A percentile compares a stretch with the other conserved stretches of the same genome.
These are phyloP conservation scores for Lacerta viridis DNA, from an alignment of 2,797 vertebrate genomes.

Conservation along the genomic window DNA sequence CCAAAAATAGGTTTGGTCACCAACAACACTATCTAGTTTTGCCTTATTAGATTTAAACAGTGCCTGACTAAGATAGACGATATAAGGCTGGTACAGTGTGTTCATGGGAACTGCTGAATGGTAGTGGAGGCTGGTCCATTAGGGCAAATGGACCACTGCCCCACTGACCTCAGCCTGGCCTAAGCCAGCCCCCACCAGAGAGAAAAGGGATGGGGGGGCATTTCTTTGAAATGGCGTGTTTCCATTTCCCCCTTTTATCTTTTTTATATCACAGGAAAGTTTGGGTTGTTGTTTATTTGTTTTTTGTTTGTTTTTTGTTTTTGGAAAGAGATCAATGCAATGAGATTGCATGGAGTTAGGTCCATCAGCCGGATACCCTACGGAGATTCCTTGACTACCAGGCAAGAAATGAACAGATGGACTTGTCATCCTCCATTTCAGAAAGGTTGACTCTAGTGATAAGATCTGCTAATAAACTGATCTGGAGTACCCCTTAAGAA, in stretches of 20 bases:
- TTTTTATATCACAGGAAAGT: background rate
- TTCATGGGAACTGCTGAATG: background rate
- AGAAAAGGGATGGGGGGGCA: background rate
- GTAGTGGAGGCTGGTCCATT: no score
- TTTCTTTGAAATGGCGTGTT: constrained; percentile 55
- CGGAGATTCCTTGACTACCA: constrained; percentile 69
- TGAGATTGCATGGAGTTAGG: constrained; percentile 64
- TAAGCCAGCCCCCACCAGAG: background rate
- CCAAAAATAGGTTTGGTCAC: no score
- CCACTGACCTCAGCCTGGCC: no score
- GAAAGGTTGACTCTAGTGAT: constrained; percentile 74
- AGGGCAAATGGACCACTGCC: no score
- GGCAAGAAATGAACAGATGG: constrained; percentile 77
- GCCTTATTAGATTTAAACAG: background rate
- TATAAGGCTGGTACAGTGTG: background rate
- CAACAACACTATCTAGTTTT: background rate
- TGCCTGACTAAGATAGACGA: background rate
- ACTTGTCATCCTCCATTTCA: constrained; percentile 74
- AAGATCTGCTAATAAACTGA: constrained; percentile 78
- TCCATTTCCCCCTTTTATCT: constrained; percentile 48
- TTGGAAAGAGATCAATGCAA: constrained; percentile 65
- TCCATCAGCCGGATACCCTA: constrained; percentile 71
- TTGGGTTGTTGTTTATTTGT: no score
- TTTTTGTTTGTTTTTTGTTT: no score
- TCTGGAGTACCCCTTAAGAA: constrained; percentile 75